Base-by-base conservation (phyloP, 2,888 invertebrate species). In the Pocota personata region DNA sequence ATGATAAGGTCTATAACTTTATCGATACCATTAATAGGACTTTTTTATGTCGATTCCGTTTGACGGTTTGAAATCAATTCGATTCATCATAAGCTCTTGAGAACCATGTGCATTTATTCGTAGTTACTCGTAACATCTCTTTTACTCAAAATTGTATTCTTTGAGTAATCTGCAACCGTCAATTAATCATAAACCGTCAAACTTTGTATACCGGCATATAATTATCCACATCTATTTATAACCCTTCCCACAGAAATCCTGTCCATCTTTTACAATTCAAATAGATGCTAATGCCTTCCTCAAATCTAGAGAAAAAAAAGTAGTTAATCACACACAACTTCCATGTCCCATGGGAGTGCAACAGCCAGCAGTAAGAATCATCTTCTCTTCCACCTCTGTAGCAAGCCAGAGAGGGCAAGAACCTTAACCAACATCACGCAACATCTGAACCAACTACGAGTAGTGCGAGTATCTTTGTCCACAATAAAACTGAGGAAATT, bases 351-450 rank as follows among this genome's bases (percentile, higher is more conserved):
- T 60, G 62, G 48, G 73, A 73, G 46, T 64, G 62, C 50, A 35
- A 16, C 57, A 10, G 16, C 40, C 37, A 55, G 30, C 35, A 46
- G 12, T 37, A n/a, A 40, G 46, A 37, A 48, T 37, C 55, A 55
- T 35, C 35, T 21, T 52, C 37, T 46, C 43, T 35, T 27, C 50
- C 43, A 52, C 48, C 6, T 55, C 48, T 32, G 4, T 30, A 21
- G 21, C 12, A 21, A 30, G 10, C 48, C 48, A 32, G 1, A 30
- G 84, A 75, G 84, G 75, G 84, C 84, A 84, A 84, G 75, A 84
- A 84, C 84, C 84, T 84, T 66, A 60, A 21, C 32, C 40, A 75
- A 76, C 84, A 80, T 75, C 84, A 84, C 84, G 84, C 84, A 84
- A 84, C 79, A 60, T 40, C 60, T 67, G 55, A 83, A 52, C 50